Evolutionary conservation across 2,888 invertebrate species (phyloP).

Genomic region (Pollenia angustigena): DNA sequence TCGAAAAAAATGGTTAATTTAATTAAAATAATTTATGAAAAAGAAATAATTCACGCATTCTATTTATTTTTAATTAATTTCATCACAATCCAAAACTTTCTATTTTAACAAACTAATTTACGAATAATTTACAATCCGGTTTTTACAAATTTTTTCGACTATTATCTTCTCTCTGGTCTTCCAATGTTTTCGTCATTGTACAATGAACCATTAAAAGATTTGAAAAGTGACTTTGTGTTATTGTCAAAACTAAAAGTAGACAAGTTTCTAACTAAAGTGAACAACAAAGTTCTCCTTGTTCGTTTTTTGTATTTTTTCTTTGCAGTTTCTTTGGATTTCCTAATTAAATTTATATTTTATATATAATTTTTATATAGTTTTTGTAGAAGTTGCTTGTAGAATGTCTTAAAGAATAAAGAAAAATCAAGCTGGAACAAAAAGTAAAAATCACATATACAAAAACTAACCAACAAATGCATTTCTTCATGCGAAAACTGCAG

Average conservation of each 20-base stretch:
- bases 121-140: no score
- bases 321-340: slow-evolving; percentile 55
- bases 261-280: slow-evolving; percentile 43
- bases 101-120: no score
- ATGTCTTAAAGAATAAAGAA: slow-evolving; percentile 32
- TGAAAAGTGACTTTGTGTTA: slow-evolving; percentile 61
- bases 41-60: no score
- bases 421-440: slow-evolving; percentile 27
- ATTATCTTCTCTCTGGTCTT: neutral
- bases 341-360: slow-evolving; percentile 69
- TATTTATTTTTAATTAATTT: no score
- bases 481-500: slow-evolving; percentile 22
- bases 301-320: neutral
- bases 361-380: slow-evolving; percentile 31
- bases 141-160: no score
- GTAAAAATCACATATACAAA: slow-evolving; percentile 3
- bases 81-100: no score
- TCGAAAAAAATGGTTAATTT: no score
- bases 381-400: slow-evolving; percentile 15
- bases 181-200: slow-evolving; percentile 25
- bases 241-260: slow-evolving; percentile 51
- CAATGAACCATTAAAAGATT: slow-evolving; percentile 64
- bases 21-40: no score
- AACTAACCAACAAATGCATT: slow-evolving; percentile 40
- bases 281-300: slow-evolving; percentile 40